Percentiles rank a stretch among this genome's conserved stretches.
Conservation (phyloP, 1,140 invertebrate species). For the Aphidius gifuensis region DNA sequence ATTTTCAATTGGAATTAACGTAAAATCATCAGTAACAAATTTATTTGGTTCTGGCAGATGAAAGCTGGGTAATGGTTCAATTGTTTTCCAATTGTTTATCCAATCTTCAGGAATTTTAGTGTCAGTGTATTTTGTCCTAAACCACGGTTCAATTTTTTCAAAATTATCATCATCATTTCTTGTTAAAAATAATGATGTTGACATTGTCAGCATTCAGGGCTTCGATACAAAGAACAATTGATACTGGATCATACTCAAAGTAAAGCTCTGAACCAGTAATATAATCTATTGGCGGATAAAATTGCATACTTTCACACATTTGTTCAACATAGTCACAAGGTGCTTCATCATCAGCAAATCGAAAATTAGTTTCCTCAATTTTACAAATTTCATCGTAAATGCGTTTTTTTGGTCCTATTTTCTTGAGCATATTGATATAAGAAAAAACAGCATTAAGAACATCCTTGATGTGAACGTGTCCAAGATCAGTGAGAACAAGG, state of each 20-base stretch:
- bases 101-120: conserved; percentile 60
- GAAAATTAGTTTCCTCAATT: conserved; percentile 70
- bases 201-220: conserved; percentile 68
- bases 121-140: conserved; percentile 63
- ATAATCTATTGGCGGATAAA: conserved; percentile 74
- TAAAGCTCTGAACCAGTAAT: conserved; percentile 72
- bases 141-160: conserved; percentile 70
- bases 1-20: conserved; percentile 56
- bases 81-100: conserved; percentile 60
- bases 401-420: conserved; percentile 61
- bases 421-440: conserved; percentile 69
- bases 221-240: conserved; percentile 64
- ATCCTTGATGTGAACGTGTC: conserved; percentile 68
- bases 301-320: conserved; percentile 76
- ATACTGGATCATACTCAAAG: conserved; percentile 76
- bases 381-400: conserved; percentile 70
- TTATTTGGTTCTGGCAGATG: conserved; percentile 75
- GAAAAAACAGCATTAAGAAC: conserved; percentile 69
- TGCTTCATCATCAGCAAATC: conserved; percentile 65
- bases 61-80: conserved; percentile 59
- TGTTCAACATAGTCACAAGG: conserved; percentile 77
- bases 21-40: conserved; percentile 81
- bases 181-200: conserved; percentile 70
- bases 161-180: conserved; percentile 58
- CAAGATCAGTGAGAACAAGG: conserved; percentile 77